These are phyloP conservation scores for Andricus quercusramuli DNA, from an alignment of 2,888 invertebrate species.

Conservation along the genomic window DNA sequence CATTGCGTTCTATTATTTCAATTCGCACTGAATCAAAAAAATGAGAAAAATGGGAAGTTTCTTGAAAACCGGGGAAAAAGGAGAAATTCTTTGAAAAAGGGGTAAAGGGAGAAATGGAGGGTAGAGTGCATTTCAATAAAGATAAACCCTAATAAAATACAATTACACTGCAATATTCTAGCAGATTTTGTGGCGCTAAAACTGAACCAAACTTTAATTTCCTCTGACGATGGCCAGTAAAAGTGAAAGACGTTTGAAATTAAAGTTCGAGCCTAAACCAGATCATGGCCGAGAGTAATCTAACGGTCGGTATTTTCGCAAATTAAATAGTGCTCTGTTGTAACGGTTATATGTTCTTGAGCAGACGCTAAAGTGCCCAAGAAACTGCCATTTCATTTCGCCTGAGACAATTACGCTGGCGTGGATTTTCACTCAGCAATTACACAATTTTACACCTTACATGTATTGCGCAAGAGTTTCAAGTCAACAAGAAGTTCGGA, in stretches of 20 bases:
- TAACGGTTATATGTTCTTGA: not conserved
- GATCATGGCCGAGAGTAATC: conserved; percentile 24
- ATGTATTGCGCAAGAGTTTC: conserved; percentile 44
- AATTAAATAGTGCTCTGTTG: conserved; percentile 2
- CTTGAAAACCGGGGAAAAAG: too few species aligned
- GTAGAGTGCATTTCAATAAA: not conserved
- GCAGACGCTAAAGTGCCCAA: not conserved
- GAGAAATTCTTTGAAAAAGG: too few species aligned
- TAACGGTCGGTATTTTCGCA: conserved; percentile 8
- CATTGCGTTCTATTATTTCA: too few species aligned
- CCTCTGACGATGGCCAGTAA: not conserved
- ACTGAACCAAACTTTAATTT: not conserved
- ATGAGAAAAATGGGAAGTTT: too few species aligned
- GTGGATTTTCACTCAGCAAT: conserved; percentile 55
- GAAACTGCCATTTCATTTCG: conserved; percentile 14
- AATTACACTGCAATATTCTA: not conserved
- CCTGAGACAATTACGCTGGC: conserved; percentile 24
- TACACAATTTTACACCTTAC: conserved; percentile 58
- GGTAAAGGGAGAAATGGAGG: too few species aligned
- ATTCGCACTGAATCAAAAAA: too few species aligned
- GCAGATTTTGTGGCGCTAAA: not conserved
- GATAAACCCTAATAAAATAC: not conserved
- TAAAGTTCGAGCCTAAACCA: conserved; percentile 16
- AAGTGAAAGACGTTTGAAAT: conserved; percentile 21
- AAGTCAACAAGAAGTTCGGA: conserved; percentile 23